Percentiles rank a stretch among this genome's conserved stretches.
Conservation (phyloP, 2,113 vertebrate species). For the Forbesichthys papilliferus region DNA sequence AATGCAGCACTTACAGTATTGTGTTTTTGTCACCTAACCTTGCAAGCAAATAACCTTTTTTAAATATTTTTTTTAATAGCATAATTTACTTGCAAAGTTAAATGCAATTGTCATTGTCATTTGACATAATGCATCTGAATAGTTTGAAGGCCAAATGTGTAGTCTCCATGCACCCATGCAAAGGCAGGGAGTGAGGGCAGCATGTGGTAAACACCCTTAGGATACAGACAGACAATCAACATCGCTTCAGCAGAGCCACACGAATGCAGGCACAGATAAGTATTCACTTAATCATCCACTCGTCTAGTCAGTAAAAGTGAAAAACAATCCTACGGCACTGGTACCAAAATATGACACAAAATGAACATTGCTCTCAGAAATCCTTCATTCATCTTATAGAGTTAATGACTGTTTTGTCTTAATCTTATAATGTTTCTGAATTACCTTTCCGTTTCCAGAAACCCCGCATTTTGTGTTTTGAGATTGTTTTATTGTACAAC, state of each 20-base stretch:
- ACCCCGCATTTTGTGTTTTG: no score
- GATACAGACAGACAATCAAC: neutral
- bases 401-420: no score
- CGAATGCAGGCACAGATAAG: neutral
- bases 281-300: neutral
- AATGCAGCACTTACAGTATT: no score
- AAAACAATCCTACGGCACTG: neutral
- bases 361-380: neutral
- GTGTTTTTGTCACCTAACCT: no score
- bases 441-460: no score
- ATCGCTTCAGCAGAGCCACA: neutral
- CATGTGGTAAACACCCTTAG: neutral
- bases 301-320: neutral
- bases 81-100: no score
- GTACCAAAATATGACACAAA: neutral
- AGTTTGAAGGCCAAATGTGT: neutral
- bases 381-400: neutral
- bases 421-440: no score
- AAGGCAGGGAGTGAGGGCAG: neutral
- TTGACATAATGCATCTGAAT: neutral
- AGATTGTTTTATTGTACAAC: no score
- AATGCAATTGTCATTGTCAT: no score
- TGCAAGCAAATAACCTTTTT: no score
- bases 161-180: slow-evolving; percentile 7
- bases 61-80: no score